phyloP scores from a whole-genome alignment of 2,797 vertebrate genomes.

The Hypotaenidia okinawae region DNA sequence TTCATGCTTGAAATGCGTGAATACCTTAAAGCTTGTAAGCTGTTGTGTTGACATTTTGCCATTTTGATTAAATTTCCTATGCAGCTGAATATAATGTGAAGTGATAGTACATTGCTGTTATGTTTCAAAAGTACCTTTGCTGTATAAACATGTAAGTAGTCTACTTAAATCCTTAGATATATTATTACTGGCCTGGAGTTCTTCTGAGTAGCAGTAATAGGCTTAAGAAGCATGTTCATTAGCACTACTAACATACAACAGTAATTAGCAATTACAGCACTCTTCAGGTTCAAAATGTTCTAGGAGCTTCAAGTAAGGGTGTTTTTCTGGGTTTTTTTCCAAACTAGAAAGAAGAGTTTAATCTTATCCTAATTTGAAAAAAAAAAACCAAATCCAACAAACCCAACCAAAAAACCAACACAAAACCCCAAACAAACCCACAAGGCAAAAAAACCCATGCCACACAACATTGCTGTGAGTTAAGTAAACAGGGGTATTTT shows the following conservation, averaged over 20 bases:
- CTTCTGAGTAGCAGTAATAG: background rate
- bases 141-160: background rate
- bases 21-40: conserved; percentile 69
- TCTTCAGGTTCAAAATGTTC: background rate
- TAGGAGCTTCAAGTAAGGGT: background rate
- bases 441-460: too few species aligned
- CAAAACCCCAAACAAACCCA: too few species aligned
- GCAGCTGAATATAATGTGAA: background rate
- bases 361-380: background rate
- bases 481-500: background rate
- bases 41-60: conserved; percentile 61
- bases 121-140: background rate
- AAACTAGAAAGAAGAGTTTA: background rate
- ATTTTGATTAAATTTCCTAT: conserved; percentile 50
- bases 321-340: background rate
- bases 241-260: background rate
- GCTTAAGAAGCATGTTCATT: conserved; percentile 23
- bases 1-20: conserved; percentile 57
- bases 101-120: background rate
- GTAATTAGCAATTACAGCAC: conserved; percentile 15
- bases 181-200: background rate
- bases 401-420: too few species aligned
- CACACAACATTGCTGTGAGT: background rate
- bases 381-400: background rate
- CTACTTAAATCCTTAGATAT: background rate